Percentiles rank a stretch among this genome's conserved stretches.
These are phyloP conservation scores for Dyspetes luteomarginatus DNA, from an alignment of 2,888 invertebrate species.

Conservation along the genomic window DNA sequence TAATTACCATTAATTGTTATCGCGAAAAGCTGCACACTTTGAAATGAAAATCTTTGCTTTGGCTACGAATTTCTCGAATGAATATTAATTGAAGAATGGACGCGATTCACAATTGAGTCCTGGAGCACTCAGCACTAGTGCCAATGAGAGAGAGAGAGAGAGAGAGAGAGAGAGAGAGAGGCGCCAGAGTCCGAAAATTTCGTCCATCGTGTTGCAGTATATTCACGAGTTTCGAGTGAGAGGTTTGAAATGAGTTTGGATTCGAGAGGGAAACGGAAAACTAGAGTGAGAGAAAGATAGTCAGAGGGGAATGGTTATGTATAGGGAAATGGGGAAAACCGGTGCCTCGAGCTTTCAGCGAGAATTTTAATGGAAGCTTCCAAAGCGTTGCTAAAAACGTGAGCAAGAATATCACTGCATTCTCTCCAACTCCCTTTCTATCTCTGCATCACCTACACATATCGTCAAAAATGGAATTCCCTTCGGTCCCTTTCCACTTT, in stretches of 20 bases:
- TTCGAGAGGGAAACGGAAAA: background rate
- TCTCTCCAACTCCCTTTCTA: background rate
- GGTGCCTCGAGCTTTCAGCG: slow-evolving; percentile 38
- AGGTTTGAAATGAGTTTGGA: slow-evolving; percentile 1
- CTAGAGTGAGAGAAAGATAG: background rate
- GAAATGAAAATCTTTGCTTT: slow-evolving; percentile 22
- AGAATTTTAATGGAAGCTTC: slow-evolving; percentile 42
- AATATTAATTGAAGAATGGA: slow-evolving; percentile 28
- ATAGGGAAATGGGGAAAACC: slow-evolving; percentile 13
- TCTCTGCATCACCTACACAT: background rate
- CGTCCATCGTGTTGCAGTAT: background rate
- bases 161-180: background rate
- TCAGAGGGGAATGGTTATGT: background rate
- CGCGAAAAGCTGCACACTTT: background rate
- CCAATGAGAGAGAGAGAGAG: slow-evolving; percentile 9
- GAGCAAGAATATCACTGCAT: slow-evolving; percentile 4
- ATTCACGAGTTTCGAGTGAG: background rate
- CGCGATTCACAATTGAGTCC: slow-evolving; percentile 5
- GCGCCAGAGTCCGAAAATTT: background rate
- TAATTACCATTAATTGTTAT: background rate
- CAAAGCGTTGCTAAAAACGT: slow-evolving; percentile 2
- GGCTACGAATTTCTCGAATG: slow-evolving; percentile 10
- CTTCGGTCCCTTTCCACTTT: slow-evolving; percentile 15
- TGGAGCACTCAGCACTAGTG: background rate
- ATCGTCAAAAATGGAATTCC: slow-evolving; percentile 27